A percentile compares a stretch with the other conserved stretches of the same genome.
These are phyloP conservation scores for Xerus inauris DNA, from an alignment of 2,113 vertebrate genomes.

Conservation along the genomic window DNA sequence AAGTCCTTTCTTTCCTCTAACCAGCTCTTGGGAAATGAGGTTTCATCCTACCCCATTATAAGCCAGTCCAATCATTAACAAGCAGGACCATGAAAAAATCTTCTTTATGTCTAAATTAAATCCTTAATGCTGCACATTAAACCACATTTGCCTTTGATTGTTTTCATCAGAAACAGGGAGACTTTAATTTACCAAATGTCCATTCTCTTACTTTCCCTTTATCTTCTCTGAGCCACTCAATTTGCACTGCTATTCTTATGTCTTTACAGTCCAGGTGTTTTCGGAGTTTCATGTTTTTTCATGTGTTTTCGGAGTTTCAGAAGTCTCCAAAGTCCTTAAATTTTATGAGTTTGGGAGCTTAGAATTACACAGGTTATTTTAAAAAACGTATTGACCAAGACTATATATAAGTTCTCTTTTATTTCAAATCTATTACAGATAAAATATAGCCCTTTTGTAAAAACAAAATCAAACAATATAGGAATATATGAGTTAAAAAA, in stretches of 20 bases:
- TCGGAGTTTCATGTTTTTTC: background rate
- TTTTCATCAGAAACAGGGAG: background rate
- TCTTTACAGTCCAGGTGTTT: background rate
- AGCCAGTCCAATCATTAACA: conserved; percentile 30
- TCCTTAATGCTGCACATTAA: conserved; percentile 40
- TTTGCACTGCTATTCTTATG: background rate
- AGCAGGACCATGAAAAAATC: background rate
- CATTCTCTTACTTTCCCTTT: conserved; percentile 26
- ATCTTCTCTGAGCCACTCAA: background rate
- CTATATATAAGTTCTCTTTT: conserved; percentile 10
- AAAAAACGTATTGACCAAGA: background rate
- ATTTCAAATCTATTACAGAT: conserved; percentile 37
- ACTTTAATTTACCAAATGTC: conserved; percentile 28
- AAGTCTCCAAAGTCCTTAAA: background rate
- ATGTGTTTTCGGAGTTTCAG: background rate
- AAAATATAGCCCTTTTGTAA: conserved; percentile 39
- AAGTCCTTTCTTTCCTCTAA: background rate
- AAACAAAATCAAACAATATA: background rate
- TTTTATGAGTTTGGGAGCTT: conserved; percentile 12
- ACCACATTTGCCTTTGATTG: conserved; percentile 41
- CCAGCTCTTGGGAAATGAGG: conserved; percentile 36
- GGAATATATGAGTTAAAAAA: background rate
- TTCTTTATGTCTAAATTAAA: conserved; percentile 42
- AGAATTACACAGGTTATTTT: conserved; percentile 36
- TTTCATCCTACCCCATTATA: background rate